phyloP scores from a whole-genome alignment of 2,797 vertebrate species.

The Paedocypris micromegethes region DNA sequence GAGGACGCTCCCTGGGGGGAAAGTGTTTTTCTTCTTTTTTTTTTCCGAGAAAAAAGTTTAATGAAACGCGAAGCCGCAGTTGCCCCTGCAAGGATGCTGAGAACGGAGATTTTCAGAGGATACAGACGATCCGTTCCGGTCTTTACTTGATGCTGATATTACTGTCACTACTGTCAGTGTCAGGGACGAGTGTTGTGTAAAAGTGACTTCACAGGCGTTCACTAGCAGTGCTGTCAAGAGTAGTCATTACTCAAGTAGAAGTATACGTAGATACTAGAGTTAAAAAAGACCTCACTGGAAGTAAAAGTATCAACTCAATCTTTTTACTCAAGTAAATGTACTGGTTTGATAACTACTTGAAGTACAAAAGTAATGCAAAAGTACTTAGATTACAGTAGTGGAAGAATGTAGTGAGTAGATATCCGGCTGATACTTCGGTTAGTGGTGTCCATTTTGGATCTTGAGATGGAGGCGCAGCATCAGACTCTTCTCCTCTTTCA shows the following conservation, averaged over 20 bases:
- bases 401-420: background rate
- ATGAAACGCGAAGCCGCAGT: slow-evolving; percentile 30
- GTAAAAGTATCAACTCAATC: too few relatives aligned
- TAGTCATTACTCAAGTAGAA: too few relatives aligned
- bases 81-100: slow-evolving; percentile 34
- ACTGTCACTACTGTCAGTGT: too few relatives aligned
- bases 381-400: background rate
- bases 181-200: too few relatives aligned
- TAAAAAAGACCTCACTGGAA: too few relatives aligned
- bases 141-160: background rate
- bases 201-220: too few relatives aligned
- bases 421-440: slow-evolving; percentile 1
- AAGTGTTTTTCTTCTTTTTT: slow-evolving; percentile 41
- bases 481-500: slow-evolving; percentile 10
- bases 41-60: slow-evolving; percentile 47
- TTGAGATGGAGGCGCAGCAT: slow-evolving; percentile 28
- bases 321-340: too few relatives aligned
- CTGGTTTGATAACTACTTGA: too few relatives aligned
- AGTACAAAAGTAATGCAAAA: too few relatives aligned
- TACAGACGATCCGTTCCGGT: slow-evolving; percentile 17
- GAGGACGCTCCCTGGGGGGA: slow-evolving; percentile 44
- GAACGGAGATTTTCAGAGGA: slow-evolving; percentile 4
- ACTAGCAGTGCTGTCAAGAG: too few relatives aligned
- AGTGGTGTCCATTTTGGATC: slow-evolving; percentile 35
- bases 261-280: too few relatives aligned